Base-by-base conservation (phyloP, 2,113 vertebrate genomes). In the Butorides virescens region DNA sequence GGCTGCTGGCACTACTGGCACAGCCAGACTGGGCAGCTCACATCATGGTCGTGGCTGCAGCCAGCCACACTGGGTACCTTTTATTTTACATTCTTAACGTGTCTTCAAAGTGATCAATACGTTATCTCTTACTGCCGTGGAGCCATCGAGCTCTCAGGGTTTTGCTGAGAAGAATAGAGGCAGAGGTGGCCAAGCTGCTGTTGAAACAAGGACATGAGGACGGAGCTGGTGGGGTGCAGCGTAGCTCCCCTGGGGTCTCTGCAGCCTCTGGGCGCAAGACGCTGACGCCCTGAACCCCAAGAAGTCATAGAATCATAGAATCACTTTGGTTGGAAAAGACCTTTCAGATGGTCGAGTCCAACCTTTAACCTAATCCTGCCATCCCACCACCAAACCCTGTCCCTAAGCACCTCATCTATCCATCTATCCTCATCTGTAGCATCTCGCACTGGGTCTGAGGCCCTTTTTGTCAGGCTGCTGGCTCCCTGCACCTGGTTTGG, bases 41-140 rank as follows among this genome's bases (percentile, higher is more conserved):
- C 29, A 5, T 26, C 16, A 0, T 0, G 2, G 39, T 44, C 3
- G 0, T 42, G 62, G 42, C 74, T 75, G 49, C n/a, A 32, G 59
- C 37, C 62, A 52, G 67, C 23, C 47, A 37, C 19, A 2, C 15
- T 27, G 15, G 0, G 0, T 19, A 22, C 16, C 26, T 72, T 73
- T 30, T 37, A n/a, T 59, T 78, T 74, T 63, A 11, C 18, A 6
- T 72, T 74, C 56, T 63, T 47, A 7, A 17, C 17, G 4, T 11
- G 18, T 37, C 11, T 73, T 7, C 62, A 29, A 81, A 50, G 59
- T 49, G 29, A 47, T 46, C 71, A 7, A 1, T 42, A 4, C 0
- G 0, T 67, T 84, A 8, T 6, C 30, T 50, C 25, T 65, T 50
- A 23, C 13, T 79, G 30, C 56, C 65, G 2, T 1, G 3, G 27